Evolutionary conservation across 1,140 invertebrate species (phyloP).

Genomic region (Drosophila kepulauana): DNA sequence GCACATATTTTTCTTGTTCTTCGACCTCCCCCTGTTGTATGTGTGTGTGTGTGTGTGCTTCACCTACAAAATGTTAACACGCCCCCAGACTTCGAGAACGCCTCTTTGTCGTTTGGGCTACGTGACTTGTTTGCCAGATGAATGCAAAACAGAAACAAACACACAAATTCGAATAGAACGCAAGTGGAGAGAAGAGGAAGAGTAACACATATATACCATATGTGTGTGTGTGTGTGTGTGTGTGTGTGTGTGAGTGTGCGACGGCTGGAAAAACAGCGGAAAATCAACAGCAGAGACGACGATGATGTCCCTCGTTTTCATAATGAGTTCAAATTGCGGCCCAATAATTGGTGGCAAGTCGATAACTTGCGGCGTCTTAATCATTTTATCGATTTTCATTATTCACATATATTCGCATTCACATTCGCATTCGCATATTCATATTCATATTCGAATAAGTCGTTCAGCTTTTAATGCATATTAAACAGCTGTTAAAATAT

Average conservation of each 20-base stretch:
- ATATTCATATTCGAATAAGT: conserved; percentile 26
- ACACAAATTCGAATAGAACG: conserved; percentile 35
- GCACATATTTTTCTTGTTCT: conserved; percentile 53
- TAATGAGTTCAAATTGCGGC: conserved; percentile 72
- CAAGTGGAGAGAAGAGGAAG: conserved; percentile 8
- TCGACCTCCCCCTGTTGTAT: conserved; percentile 5
- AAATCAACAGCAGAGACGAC: conserved; percentile 44
- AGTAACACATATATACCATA: conserved; percentile 27
- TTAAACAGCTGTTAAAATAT: conserved; percentile 78
- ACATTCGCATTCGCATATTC: background rate
- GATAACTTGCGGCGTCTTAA: conserved; percentile 53
- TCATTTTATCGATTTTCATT: conserved; percentile 72
- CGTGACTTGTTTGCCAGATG: conserved; percentile 55
- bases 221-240: background rate
- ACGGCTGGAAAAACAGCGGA: conserved; percentile 58
- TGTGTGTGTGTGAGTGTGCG: conserved; percentile 2
- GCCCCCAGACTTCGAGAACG: conserved; percentile 21
- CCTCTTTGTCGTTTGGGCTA: conserved; percentile 34
- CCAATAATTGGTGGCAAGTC: conserved; percentile 45
- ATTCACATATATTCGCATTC: conserved; percentile 4
- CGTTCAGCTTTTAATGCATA: conserved; percentile 65
- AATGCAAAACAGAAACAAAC: conserved; percentile 55
- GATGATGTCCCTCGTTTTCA: conserved; percentile 21
- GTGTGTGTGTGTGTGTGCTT: conserved; percentile 5
- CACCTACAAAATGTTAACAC: conserved; percentile 36